Conservation (phyloP, 2,888 invertebrate species). For the Clunio marinus region DNA sequence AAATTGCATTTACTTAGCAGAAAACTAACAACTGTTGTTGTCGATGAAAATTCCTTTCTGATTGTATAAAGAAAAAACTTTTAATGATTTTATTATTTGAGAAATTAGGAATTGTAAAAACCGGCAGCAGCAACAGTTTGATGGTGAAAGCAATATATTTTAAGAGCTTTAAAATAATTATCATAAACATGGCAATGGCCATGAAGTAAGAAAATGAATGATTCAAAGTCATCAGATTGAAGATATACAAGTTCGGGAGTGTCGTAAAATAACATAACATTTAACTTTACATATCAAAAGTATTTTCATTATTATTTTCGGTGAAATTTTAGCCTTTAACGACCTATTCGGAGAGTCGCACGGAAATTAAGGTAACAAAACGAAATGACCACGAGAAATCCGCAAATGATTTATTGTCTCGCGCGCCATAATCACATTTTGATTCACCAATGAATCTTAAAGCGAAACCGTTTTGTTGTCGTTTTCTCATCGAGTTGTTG, state of each 20-base stretch:
- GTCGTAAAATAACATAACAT: slow-evolving; percentile 6
- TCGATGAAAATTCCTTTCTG: background rate
- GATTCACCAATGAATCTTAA: background rate
- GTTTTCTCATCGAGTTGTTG: background rate
- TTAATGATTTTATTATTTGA: slow-evolving; percentile 16
- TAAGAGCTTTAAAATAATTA: slow-evolving; percentile 14
- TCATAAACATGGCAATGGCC: background rate
- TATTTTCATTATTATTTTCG: background rate
- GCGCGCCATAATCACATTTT: slow-evolving; percentile 2
- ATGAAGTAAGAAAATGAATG: background rate
- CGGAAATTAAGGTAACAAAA: slow-evolving; percentile 6
- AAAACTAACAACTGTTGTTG: background rate
- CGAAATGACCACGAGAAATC: background rate
- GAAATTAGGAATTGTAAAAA: background rate
- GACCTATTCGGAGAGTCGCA: background rate
- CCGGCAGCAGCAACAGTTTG: slow-evolving; percentile 19
- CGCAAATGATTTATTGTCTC: background rate
- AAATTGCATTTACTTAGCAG: background rate
- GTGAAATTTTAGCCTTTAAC: background rate
- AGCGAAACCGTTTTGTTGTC: slow-evolving; percentile 10
- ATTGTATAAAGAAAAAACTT: too few species aligned
- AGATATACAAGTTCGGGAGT: background rate
- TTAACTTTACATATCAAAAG: background rate
- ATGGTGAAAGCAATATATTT: background rate
- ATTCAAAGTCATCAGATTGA: background rate